Evolutionary conservation across 2,888 invertebrate species (phyloP), one percentile per base, ranked within the genome.

Genomic region (Eucera pruinosa): DNA sequence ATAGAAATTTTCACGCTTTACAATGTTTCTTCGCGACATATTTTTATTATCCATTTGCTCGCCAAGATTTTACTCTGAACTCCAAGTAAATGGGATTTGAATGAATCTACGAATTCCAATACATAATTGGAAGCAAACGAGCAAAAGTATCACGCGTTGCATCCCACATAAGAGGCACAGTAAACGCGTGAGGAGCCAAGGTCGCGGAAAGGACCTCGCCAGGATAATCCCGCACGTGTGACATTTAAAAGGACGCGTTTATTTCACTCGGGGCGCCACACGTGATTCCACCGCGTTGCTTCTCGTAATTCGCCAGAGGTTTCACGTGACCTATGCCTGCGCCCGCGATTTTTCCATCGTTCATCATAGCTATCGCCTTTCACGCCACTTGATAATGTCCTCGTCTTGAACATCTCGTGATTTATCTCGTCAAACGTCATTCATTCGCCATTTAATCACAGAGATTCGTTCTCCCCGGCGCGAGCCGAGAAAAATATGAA

Each of bases 271-370:
- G 3, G 18, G 18, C 47, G 41, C 45, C 6, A 39, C 67, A 69
- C 58, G 69, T 75, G 62, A 77, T 47, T 47, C 48, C 47, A 48
- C 20, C 4, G n/a, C 13, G 45, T 20, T 13, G 64, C 57, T 41
- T 41, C 61, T 50, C 11, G 61, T 18, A 61, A 75, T 64, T 75
- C 58, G 58, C 78, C 2, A 23, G n/a, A 69, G 60, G 47, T 62
- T 78, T 72, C 71, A 66, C 78, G 68, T 67, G 80, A 83, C 80
- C 83, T 83, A 83, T 83, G 20, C 64, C n/a, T n/a, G n/a, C n/a
- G n/a, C n/a, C n/a, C 43, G 30, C 20, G 25, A 48, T 52, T 61
- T 36, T 54, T 72, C 62, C 33, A 65, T 13, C 25, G 6, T 68
- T 58, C 50, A 30, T 70, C 55, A 27, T 72, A 48, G 30, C 58